phyloP scores from a whole-genome alignment of 2,113 vertebrate genomes.

The Erythrocebus patas region DNA sequence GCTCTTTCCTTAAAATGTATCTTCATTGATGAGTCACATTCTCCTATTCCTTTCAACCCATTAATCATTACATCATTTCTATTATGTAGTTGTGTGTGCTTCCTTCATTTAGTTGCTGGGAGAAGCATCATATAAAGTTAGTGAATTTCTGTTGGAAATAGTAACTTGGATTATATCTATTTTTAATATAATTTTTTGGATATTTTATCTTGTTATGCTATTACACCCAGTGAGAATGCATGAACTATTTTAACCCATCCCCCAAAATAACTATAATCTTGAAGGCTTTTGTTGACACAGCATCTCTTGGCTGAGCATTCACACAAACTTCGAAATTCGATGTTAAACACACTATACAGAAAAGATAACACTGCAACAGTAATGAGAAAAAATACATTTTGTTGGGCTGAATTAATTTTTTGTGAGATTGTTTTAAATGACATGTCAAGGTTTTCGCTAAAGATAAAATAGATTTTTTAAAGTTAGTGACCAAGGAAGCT shows the following conservation, averaged over 20 bases:
- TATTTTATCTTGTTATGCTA: constrained; percentile 44
- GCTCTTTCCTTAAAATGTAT: constrained; percentile 55
- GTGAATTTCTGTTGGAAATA: constrained; percentile 59
- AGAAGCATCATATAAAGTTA: constrained; percentile 51
- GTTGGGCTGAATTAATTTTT: not conserved
- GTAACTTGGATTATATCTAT: constrained; percentile 35
- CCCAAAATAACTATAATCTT: not conserved
- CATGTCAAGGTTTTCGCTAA: not conserved
- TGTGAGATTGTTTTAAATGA: not conserved
- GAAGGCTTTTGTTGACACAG: not conserved
- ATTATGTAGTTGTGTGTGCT: constrained; percentile 44
- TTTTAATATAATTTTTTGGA: constrained; percentile 51
- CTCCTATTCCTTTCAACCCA: constrained; percentile 47
- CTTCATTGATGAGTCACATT: constrained; percentile 67
- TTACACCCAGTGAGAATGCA: constrained; percentile 42
- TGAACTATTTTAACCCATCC: not conserved
- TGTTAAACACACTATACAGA: not conserved
- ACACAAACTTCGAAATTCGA: not conserved
- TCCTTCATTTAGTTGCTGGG: constrained; percentile 66
- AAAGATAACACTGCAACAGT: not conserved
- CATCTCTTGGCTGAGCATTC: not conserved
- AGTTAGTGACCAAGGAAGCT: not conserved
- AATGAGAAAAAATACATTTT: not conserved
- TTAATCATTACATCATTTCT: constrained; percentile 67
- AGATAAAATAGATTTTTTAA: not conserved